Percentiles rank a stretch among this genome's conserved stretches.
Conservation (phyloP, 2,888 invertebrate genomes). For the Macropis europaea region DNA sequence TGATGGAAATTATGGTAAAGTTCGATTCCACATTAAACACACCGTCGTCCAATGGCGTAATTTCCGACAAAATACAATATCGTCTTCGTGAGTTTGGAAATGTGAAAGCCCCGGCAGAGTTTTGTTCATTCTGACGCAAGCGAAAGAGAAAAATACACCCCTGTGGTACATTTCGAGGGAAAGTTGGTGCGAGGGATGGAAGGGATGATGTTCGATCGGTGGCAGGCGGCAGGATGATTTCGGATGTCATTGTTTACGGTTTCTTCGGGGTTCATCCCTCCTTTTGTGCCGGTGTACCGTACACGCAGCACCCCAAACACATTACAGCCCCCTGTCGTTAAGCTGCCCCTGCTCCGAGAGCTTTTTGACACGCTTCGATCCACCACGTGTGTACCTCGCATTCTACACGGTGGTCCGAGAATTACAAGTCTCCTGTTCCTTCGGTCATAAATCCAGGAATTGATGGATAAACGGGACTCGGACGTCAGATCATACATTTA, state of each 20-base stretch:
- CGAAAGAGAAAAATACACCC: not conserved
- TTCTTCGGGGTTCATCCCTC: conserved; percentile 58
- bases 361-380: conserved; percentile 43
- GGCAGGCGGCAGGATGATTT: conserved; percentile 43
- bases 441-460: too few species aligned
- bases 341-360: not conserved
- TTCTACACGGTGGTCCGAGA: not conserved
- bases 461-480: too few species aligned
- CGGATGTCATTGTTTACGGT: conserved; percentile 70
- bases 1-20: too few species aligned
- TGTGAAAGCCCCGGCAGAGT: too few species aligned
- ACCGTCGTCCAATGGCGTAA: too few species aligned
- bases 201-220: conserved; percentile 25
- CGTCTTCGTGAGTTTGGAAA: not conserved
- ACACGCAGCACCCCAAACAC: conserved; percentile 30
- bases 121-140: not conserved
- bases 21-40: too few species aligned
- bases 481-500: too few species aligned
- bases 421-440: not conserved
- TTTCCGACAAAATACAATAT: too few species aligned
- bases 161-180: not conserved
- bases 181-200: not conserved
- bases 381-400: conserved; percentile 15
- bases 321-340: conserved; percentile 42
- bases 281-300: conserved; percentile 38